Evolutionary conservation across 2,888 invertebrate genomes (phyloP).

Genomic region (Mycalesis mineus): DNA sequence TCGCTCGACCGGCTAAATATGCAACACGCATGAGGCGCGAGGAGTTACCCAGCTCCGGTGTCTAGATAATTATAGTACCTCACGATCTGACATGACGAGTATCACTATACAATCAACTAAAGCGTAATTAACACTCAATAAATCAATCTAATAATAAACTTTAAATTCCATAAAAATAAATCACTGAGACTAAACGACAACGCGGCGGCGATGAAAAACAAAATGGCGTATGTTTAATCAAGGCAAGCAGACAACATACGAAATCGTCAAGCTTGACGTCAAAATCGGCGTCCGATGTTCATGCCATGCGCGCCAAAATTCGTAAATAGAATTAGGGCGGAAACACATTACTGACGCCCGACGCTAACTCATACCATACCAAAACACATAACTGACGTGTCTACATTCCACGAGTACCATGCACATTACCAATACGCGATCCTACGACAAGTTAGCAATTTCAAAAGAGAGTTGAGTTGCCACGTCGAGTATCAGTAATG

Average conservation of each 20-base stretch:
- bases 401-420: too few species aligned
- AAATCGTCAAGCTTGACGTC: neutral
- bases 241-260: neutral
- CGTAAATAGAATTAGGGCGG: neutral
- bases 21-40: constrained; percentile 49
- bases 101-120: constrained; percentile 42
- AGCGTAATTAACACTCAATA: constrained; percentile 47
- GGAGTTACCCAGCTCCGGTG: constrained; percentile 18
- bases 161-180: constrained; percentile 44
- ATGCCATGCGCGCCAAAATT: neutral
- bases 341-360: too few species aligned
- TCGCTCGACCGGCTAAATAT: constrained; percentile 26
- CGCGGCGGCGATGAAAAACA: constrained; percentile 35
- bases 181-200: constrained; percentile 39
- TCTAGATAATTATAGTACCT: constrained; percentile 63
- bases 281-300: neutral
- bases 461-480: too few species aligned
- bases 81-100: constrained; percentile 70
- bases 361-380: too few species aligned
- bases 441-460: too few species aligned
- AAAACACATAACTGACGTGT: too few species aligned
- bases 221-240: too few species aligned
- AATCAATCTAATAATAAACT: constrained; percentile 57
- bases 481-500: too few species aligned
- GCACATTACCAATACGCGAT: too few species aligned